phyloP scores from a whole-genome alignment of 2,888 invertebrate species.

The Rambutsinella grinnellia region DNA sequence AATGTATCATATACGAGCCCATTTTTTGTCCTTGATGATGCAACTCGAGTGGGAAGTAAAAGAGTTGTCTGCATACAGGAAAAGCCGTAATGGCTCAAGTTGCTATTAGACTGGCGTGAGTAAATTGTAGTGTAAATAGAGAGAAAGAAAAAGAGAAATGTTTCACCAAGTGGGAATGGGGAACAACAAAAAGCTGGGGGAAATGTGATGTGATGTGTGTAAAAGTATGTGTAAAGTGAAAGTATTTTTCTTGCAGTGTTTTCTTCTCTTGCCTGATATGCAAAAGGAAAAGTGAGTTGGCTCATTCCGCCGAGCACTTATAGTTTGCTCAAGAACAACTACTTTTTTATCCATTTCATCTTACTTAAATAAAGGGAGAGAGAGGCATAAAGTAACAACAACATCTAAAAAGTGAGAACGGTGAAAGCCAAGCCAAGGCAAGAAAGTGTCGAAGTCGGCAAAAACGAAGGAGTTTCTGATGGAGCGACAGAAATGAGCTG shows the following conservation, averaged over 20 bases:
- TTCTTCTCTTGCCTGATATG: conserved; percentile 5
- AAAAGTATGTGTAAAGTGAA: conserved; percentile 28
- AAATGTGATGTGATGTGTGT: conserved; percentile 22
- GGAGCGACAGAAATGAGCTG: conserved; percentile 37
- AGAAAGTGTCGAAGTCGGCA: conserved; percentile 44
- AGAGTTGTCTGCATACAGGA: background rate
- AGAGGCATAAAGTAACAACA: background rate
- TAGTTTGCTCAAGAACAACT: background rate
- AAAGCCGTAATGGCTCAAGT: background rate
- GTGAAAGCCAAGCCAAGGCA: background rate
- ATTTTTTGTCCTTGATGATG: background rate
- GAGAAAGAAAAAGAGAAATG: conserved; percentile 31
- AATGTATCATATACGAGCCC: too few species aligned
- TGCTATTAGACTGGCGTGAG: conserved; percentile 1
- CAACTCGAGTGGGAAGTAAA: background rate
- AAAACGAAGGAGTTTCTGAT: conserved; percentile 8
- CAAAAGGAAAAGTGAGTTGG: conserved; percentile 5
- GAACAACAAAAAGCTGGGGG: background rate
- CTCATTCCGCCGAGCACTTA: conserved; percentile 40
- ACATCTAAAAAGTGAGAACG: background rate
- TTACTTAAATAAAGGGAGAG: background rate
- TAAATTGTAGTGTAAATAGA: conserved; percentile 45
- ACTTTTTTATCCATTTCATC: background rate
- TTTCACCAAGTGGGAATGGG: conserved; percentile 1
- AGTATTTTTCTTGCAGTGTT: conserved; percentile 12